These are phyloP conservation scores for Myiopsitta monachus DNA, from an alignment of 2,113 vertebrate genomes.

Conservation along the genomic window DNA sequence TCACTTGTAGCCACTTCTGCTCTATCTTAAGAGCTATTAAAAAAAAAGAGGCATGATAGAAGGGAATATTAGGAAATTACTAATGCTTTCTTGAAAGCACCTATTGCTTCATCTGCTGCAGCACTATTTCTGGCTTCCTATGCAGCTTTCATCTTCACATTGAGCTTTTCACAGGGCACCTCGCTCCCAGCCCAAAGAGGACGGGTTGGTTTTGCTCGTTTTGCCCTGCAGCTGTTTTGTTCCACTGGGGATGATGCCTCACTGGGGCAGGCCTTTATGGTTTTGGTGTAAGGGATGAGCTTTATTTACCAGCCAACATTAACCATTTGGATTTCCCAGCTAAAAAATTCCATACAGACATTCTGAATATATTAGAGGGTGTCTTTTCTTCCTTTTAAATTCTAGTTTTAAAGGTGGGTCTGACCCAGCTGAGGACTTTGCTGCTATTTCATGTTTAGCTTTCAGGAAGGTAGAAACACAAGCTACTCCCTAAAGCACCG, in stretches of 20 bases:
- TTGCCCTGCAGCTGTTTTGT: constrained; percentile 15
- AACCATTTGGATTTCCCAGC: constrained; percentile 3
- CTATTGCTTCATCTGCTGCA: constrained; percentile 7
- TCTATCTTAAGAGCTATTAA: constrained; percentile 29
- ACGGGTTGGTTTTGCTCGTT: not conserved
- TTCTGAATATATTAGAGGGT: not conserved
- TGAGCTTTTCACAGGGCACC: not conserved
- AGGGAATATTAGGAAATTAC: constrained; percentile 22
- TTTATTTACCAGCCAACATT: constrained; percentile 28
- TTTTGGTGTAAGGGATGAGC: not conserved
- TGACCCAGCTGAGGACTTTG: not conserved
- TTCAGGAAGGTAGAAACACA: not conserved
- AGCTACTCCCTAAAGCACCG: not conserved
- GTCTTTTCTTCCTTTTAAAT: not conserved
- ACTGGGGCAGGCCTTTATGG: not conserved
- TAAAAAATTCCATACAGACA: not conserved
- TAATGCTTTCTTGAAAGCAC: constrained; percentile 20
- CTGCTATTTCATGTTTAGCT: not conserved
- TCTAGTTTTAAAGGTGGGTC: not conserved
- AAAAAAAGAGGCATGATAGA: not conserved
- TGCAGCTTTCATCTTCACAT: constrained; percentile 13
- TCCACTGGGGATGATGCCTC: not conserved
- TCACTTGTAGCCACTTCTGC: constrained; percentile 46
- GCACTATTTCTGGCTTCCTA: constrained; percentile 33
- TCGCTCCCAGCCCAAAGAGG: not conserved